These are phyloP conservation scores for Aspiorhynchus laticeps DNA, from an alignment of 2,113 vertebrate species.

Conservation along the genomic window DNA sequence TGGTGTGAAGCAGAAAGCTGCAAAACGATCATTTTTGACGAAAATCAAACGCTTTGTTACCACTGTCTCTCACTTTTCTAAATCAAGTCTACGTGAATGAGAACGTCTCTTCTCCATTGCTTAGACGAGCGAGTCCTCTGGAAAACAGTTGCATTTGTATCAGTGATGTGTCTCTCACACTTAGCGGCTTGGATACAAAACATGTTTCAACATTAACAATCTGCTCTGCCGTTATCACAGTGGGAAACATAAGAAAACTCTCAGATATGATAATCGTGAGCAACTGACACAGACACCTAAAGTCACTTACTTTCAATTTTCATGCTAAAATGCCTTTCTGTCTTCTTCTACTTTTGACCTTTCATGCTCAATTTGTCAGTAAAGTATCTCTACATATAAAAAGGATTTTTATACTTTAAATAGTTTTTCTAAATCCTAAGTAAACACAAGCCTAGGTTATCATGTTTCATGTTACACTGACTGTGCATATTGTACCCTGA, in stretches of 20 bases:
- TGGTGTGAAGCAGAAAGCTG: neutral
- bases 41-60: neutral
- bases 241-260: neutral
- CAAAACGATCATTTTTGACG: neutral
- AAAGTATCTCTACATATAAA: neutral
- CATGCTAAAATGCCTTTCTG: neutral
- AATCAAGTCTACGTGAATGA: slow-evolving; percentile 8
- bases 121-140: neutral
- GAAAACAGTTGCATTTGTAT: neutral
- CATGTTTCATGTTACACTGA: neutral
- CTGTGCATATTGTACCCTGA: neutral
- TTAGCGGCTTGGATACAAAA: neutral
- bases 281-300: neutral
- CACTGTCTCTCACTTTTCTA: neutral
- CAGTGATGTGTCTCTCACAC: slow-evolving; percentile 8
- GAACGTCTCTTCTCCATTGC: neutral
- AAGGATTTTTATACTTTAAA: neutral
- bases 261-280: neutral
- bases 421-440: neutral
- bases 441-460: neutral
- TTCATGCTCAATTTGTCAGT: neutral
- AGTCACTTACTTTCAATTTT: neutral
- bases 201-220: neutral
- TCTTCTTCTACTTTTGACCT: neutral
- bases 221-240: slow-evolving; percentile 20